Evolutionary conservation across 2,797 vertebrate genomes (phyloP), one percentile per base, ranked within the genome.

Genomic region (Phoeniculus purpureus): DNA sequence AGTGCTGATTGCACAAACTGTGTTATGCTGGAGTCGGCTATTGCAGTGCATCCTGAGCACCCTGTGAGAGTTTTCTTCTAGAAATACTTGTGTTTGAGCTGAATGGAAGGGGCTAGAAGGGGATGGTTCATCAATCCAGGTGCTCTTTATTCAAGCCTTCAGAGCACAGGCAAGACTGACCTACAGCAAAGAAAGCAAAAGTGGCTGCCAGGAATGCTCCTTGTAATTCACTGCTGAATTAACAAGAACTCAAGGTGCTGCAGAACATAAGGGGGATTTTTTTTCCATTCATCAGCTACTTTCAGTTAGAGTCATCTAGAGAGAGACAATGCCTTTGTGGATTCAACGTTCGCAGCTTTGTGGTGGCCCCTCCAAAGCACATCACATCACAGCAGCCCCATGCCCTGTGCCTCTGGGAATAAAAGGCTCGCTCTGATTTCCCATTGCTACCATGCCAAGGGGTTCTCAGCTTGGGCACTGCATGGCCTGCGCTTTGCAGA

Each of bases 101-200:
- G n/a, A 81, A 64, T n/a, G 34, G 52, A 90, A 81, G 73, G 7
- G 8, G 3, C 9, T 48, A 64, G 29, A 54, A 79, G 91, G 21
- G 59, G 79, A 37, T 14, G 4, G 17, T 52, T 89, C 2, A 1
- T 22, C 55, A 73, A 82, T 82, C 55, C 40, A 23, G 7, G 27
- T 74, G 48, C 48, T 68, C 27, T 89, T 75, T n/a, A 47, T 27
- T 90, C 0, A 10, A 66, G 31, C 43, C 51, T 84, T 73, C 72
- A 43, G 40, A 25, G 31, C 3, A 3, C 6, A 1, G 61, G 40
- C 72, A 86, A 68, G 47, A 70, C 14, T 75, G 84, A 89, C 45
- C 60, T 68, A 13, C n/a, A 73, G 48, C 50, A 90, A 90, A 91
- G 75, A 94, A 95, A 92, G 75, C 47, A 90, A 96, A 95, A 95